Evolutionary conservation across 2,797 vertebrate species (phyloP).

Genomic region (Paedocypris micromegethes): DNA sequence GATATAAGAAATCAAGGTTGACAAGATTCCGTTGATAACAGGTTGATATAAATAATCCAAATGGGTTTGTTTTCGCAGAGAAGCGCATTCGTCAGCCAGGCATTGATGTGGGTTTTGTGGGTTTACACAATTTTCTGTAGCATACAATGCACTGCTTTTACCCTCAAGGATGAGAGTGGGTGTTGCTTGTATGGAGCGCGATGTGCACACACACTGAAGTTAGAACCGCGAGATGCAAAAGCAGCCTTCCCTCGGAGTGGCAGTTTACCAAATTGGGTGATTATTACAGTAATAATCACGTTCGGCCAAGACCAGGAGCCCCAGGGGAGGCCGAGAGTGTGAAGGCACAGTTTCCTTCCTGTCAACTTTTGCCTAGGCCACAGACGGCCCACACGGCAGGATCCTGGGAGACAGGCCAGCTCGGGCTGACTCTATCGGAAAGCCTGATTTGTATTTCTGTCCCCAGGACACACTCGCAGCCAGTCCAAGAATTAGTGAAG

Average conservation of each 20-base stretch:
- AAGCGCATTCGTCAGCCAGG: slow-evolving; percentile 14
- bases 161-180: slow-evolving; percentile 42
- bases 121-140: background rate
- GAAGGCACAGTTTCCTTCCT: slow-evolving; percentile 34
- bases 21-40: no score
- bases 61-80: slow-evolving; percentile 12
- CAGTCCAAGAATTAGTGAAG: slow-evolving; percentile 61
- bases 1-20: no score
- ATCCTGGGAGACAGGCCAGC: slow-evolving; percentile 59
- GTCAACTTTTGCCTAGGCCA: slow-evolving; percentile 49
- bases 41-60: slow-evolving; percentile 18
- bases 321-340: slow-evolving; percentile 22
- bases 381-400: slow-evolving; percentile 59
- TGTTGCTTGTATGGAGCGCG: slow-evolving; percentile 20
- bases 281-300: slow-evolving; percentile 50
- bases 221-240: slow-evolving; percentile 33
- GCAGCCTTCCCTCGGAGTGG: slow-evolving; percentile 18
- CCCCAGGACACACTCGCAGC: slow-evolving; percentile 59
- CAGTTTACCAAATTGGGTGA: slow-evolving; percentile 37
- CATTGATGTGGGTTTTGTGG: slow-evolving; percentile 7
- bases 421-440: slow-evolving; percentile 52
- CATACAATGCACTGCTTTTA: slow-evolving; percentile 19
- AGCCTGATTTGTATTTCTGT: slow-evolving; percentile 62
- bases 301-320: slow-evolving; percentile 22
- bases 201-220: slow-evolving; percentile 27